A percentile compares a stretch with the other conserved stretches of the same genome.
Evolutionary conservation across 2,797 vertebrate species (phyloP).

Genomic region (Gymnothorax reevesii): DNA sequence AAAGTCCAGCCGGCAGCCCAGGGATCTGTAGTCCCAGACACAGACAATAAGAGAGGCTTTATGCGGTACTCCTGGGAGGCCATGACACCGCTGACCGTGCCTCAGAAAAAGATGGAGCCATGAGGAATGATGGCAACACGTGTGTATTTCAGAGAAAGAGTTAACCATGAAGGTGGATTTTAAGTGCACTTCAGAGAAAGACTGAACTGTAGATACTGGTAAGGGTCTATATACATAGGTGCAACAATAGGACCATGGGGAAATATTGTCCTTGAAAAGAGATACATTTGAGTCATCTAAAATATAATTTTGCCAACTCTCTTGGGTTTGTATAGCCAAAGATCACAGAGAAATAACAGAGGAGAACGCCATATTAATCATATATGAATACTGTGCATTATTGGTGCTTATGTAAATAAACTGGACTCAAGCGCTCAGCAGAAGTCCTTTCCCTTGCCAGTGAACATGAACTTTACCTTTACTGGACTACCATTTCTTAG

Average conservation of each 20-base stretch:
- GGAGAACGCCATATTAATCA: not conserved
- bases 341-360: not conserved
- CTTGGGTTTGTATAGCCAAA: too few species aligned
- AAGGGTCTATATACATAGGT: too few species aligned
- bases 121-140: slow-evolving; percentile 30
- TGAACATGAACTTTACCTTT: not conserved
- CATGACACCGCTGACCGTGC: slow-evolving; percentile 39
- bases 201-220: not conserved
- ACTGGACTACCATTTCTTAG: not conserved
- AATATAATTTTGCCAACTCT: too few species aligned
- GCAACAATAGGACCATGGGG: too few species aligned
- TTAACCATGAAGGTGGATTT: not conserved
- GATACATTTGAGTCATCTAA: too few species aligned
- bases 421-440: slow-evolving; percentile 39
- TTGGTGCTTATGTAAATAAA: slow-evolving; percentile 35
- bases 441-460: slow-evolving; percentile 19
- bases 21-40: not conserved
- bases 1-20: not conserved
- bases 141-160: slow-evolving; percentile 35
- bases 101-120: slow-evolving; percentile 43
- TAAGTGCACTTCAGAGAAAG: not conserved
- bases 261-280: too few species aligned
- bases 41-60: slow-evolving; percentile 42
- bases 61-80: slow-evolving; percentile 30
- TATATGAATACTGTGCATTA: slow-evolving; percentile 54